Conservation (phyloP, 2,113 vertebrate species). For the Neopipo cinnamomea region DNA sequence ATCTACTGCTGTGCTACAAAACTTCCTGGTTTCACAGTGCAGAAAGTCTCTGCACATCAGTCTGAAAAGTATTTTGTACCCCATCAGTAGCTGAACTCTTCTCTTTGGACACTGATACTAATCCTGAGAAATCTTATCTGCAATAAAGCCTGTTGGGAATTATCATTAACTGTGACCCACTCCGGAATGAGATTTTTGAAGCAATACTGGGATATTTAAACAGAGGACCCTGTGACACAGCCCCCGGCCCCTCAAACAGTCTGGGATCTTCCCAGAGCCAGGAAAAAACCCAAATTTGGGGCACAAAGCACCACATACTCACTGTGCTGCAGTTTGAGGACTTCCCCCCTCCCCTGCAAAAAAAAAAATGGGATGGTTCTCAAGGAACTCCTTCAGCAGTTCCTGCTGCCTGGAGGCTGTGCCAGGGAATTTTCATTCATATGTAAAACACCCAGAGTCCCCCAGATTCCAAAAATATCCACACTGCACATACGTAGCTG, state of each 20-base stretch:
- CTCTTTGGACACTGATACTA: not conserved
- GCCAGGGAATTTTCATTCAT: not conserved
- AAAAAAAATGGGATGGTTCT: not conserved
- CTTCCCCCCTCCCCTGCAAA: not conserved
- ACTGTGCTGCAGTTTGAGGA: not conserved
- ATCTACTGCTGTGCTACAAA: not conserved
- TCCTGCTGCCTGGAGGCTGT: not conserved
- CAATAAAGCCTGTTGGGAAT: not conserved
- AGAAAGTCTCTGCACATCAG: not conserved
- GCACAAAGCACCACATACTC: not conserved
- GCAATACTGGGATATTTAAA: not conserved
- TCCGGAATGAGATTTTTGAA: not conserved
- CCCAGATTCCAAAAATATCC: not conserved
- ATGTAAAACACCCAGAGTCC: not conserved
- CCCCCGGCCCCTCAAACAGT: not conserved
- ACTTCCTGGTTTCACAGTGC: not conserved
- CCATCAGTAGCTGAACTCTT: not conserved
- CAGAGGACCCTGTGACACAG: not conserved
- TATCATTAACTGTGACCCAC: fast-evolving
- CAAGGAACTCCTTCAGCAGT: not conserved
- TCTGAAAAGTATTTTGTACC: not conserved
- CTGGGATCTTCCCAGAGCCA: not conserved
- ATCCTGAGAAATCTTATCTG: not conserved
- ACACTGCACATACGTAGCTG: not conserved
- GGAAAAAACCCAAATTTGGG: fast-evolving